Evolutionary conservation across 2,888 invertebrate species (phyloP).

Genomic region (Gastrophysa polygoni): DNA sequence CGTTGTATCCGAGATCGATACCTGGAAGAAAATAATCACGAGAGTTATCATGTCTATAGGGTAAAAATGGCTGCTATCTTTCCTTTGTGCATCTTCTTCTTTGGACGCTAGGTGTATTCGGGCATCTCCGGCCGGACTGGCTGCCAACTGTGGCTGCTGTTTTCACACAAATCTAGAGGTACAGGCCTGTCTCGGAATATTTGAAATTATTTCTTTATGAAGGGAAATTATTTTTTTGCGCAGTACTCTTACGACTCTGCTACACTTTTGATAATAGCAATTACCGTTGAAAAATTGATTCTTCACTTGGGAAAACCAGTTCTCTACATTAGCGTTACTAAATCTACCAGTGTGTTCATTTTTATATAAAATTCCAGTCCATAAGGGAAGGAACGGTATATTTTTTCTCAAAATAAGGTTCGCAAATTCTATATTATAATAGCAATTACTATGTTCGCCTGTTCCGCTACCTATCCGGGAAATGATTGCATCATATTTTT

Average conservation of each 20-base stretch:
- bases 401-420: not conserved
- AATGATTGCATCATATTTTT: not conserved
- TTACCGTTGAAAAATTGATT: constrained; percentile 1
- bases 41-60: too few species aligned
- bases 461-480: not conserved
- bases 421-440: not conserved
- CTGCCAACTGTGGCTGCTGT: too few species aligned
- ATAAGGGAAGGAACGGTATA: not conserved
- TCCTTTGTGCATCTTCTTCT: too few species aligned
- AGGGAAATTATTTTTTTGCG: not conserved
- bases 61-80: too few species aligned
- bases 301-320: constrained; percentile 6
- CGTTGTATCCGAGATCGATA: too few species aligned
- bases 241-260: not conserved
- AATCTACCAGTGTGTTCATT: not conserved
- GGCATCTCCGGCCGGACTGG: too few species aligned
- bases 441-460: not conserved
- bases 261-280: not conserved
- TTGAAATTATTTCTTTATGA: not conserved
- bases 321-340: constrained; percentile 1
- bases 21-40: too few species aligned
- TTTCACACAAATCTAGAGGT: too few species aligned
- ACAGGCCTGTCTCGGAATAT: not conserved
- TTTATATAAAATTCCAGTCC: constrained; percentile 4
- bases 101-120: too few species aligned